Conservation (phyloP, 2,113 vertebrate species). For the Anhinga rufa region DNA sequence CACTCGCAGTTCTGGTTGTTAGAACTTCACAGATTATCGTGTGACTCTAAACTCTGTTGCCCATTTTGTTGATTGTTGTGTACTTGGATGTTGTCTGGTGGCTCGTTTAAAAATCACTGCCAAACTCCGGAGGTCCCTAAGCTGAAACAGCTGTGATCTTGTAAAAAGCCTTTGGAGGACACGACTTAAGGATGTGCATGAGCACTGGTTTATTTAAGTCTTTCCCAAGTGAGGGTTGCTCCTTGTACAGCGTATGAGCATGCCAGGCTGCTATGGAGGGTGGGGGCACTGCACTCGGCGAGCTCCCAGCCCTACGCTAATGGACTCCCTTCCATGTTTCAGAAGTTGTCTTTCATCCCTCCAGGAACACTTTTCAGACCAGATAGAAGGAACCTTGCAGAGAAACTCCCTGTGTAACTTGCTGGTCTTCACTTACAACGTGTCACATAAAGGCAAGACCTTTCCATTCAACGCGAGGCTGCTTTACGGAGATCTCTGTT, state of each 20-base stretch:
- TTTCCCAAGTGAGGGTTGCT: not conserved
- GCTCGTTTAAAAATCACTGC: not conserved
- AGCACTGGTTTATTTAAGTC: not conserved
- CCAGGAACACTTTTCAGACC: constrained; percentile 35
- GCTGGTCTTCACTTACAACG: constrained; percentile 62
- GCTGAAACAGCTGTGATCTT: not conserved
- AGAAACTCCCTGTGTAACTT: constrained; percentile 65
- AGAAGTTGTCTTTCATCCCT: not conserved
- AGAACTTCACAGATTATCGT: not conserved
- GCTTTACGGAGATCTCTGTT: constrained; percentile 36
- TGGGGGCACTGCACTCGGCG: not conserved
- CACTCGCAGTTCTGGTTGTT: not conserved
- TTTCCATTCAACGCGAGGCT: constrained; percentile 31
- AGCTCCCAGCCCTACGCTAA: not conserved
- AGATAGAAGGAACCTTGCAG: constrained; percentile 47
- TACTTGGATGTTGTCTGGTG: not conserved
- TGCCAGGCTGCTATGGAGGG: not conserved
- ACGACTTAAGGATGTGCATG: not conserved
- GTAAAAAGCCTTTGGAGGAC: not conserved
- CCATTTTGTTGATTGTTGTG: fast-evolving
- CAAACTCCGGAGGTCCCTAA: not conserved
- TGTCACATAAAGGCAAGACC: not conserved
- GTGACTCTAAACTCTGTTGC: not conserved
- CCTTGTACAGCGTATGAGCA: fast-evolving
- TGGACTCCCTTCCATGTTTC: not conserved